Evolutionary conservation across 2,888 invertebrate species (phyloP), one percentile per base, ranked within the genome.

Genomic region (Corythucha ciliata): DNA sequence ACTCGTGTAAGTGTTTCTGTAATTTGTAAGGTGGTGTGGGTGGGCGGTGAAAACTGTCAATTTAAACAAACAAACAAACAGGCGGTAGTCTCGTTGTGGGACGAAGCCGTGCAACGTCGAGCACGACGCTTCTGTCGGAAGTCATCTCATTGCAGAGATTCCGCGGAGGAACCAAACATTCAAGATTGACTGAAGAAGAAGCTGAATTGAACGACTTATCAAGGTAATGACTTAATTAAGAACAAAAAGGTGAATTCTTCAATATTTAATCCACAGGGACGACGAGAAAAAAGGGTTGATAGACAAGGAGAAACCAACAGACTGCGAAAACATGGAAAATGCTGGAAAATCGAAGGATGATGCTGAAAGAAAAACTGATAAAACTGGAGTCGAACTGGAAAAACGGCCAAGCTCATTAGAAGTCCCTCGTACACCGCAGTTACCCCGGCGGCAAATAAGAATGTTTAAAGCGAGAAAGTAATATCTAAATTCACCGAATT

Each of bases 41-140:
- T 33, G 37, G 22, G n/a, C n/a, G n/a, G n/a, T n/a, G n/a, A n/a
- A n/a, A n/a, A n/a, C 20, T 16, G 2, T 16, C n/a, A 16, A 18
- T 14, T 6, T 16, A 8, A 5, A 16, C 22, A 1, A 2, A 16
- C 10, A 16, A 12, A 21, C 10, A 2, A 26, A n/a, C 36, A 40
- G 54, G 49, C 27, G 60, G 55, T 5, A 57, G 57, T 37, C 46
- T 60, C 12, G 53, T 54, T 8, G 51, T 58, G 25, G 54, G 50
- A 20, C 45, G 57, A 48, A 58, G 60, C 45, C 26, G 60, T 22
- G 77, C 80, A 1, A 76, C 82, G 2, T 87, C 87, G 1, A 80
- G 82, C 18, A 80, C 83, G 36, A 87, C 87, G 0, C 69, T 87
- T 8, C 71, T 87, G 10, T 86, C 86, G 0, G 87, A 88, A 66